A percentile compares a stretch with the other conserved stretches of the same genome.
Conservation (phyloP, 2,113 vertebrate species). For the Paramisgurnus dabryanus region DNA sequence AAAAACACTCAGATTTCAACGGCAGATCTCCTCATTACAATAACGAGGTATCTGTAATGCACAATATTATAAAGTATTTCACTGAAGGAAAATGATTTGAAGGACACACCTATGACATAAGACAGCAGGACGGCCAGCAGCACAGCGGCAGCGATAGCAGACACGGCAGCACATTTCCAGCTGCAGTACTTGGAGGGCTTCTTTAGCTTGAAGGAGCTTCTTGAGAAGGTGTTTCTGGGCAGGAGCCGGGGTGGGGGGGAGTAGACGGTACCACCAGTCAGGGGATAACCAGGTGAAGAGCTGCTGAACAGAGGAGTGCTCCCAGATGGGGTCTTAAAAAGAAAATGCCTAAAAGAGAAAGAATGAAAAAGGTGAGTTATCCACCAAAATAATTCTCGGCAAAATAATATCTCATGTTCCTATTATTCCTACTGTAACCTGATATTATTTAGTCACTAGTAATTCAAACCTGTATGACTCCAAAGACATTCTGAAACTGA, state of each 20-base stretch:
- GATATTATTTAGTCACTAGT: not conserved
- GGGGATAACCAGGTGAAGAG: slow-evolving; percentile 86
- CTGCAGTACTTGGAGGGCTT: slow-evolving; percentile 91
- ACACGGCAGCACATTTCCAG: slow-evolving; percentile 90
- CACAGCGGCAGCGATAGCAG: slow-evolving; percentile 82
- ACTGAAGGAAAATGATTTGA: not conserved
- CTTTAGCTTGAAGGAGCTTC: slow-evolving; percentile 91
- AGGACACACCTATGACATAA: slow-evolving; percentile 85
- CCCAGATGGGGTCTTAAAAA: slow-evolving; percentile 90
- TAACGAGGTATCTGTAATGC: not conserved
- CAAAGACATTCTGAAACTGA: not conserved
- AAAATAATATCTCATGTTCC: too few relatives aligned
- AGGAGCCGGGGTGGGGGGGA: slow-evolving; percentile 87
- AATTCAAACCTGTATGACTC: not conserved
- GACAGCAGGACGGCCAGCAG: slow-evolving; percentile 84
- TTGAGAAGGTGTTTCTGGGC: slow-evolving; percentile 88
- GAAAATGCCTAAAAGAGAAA: slow-evolving; percentile 78
- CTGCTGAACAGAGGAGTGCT: slow-evolving; percentile 90
- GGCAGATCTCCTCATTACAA: not conserved
- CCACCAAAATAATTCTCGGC: not conserved
- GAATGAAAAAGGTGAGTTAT: not conserved
- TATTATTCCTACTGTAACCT: too few relatives aligned
- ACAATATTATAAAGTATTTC: not conserved
- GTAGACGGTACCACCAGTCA: slow-evolving; percentile 89
- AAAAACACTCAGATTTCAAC: not conserved